Evolutionary conservation across 2,113 vertebrate species (phyloP), one percentile per base, ranked within the genome.

Genomic region (Odontophorus gujanensis): DNA sequence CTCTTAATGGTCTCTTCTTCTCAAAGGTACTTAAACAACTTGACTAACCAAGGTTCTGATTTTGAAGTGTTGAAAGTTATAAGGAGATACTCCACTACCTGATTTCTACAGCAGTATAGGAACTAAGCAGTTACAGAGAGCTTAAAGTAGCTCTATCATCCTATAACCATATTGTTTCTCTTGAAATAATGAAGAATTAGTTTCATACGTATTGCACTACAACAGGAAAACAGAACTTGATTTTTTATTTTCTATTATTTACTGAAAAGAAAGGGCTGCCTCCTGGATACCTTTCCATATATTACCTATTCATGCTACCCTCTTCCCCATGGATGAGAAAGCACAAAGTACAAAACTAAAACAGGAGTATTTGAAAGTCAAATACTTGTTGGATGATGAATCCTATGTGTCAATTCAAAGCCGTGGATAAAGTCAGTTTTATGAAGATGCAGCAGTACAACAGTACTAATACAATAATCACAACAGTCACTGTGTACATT

Each of bases 401-500:
- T 71, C 40, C 62, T 16, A 4, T 0, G 0, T 40, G 32, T 38
- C 32, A 69, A 47, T 26, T 40, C 51, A n/a, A 59, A 16, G 19
- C 7, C 67, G 47, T 1, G 9, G 7, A 2, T 4, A 20, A 53
- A 6, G 25, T 16, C 48, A 28, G 32, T 9, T 69, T 75, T 38
- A 13, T 20, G 74, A 43, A 32, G 42, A 42, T n/a, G 51, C 1
- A 50, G 50, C 1, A 1, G 13, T 2, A 20, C 47, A 69, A 13
- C 0, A 76, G 26, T 45, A 32, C 59, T 32, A 55, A 58, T 5
- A 36, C 2, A 69, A 4, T 21, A 16, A 5, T 6, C 10, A 15
- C 9, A 88, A 8, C 4, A 47, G 7, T 0, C 58, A 18, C 4
- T 24, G 48, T 67, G 36, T 21, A 4, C 9, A 22, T 36, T 42